Evolutionary conservation across 1,140 invertebrate genomes (phyloP).

Genomic region (Mactra quadrangularis): DNA sequence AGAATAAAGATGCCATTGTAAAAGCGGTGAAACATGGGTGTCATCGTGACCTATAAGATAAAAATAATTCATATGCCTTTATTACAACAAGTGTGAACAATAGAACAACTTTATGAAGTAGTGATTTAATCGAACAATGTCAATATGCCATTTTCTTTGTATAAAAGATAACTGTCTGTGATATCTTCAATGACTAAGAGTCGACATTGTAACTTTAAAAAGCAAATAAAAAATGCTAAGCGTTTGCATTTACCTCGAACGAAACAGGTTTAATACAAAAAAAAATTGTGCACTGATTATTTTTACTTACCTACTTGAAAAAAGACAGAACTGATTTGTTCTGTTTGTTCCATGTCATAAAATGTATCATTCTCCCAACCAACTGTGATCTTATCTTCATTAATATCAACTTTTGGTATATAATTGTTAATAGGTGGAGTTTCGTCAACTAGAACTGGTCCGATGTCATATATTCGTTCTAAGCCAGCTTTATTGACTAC

Average conservation of each 20-base stretch:
- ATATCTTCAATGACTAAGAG: too few relatives aligned
- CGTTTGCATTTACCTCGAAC: too few relatives aligned
- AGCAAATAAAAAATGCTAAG: too few relatives aligned
- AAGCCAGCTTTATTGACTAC: conserved; percentile 67
- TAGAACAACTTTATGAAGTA: too few relatives aligned
- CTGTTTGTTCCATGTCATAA: conserved; percentile 62
- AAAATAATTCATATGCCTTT: background rate
- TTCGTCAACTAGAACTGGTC: conserved; percentile 71
- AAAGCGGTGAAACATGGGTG: background rate
- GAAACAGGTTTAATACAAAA: too few relatives aligned
- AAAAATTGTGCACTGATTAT: too few relatives aligned
- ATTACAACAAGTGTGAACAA: background rate
- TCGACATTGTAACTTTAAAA: too few relatives aligned
- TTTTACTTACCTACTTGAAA: conserved; percentile 26
- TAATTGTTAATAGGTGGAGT: conserved; percentile 60
- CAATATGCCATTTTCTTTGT: too few relatives aligned
- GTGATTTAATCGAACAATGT: too few relatives aligned
- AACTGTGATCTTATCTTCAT: conserved; percentile 32
- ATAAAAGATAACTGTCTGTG: too few relatives aligned
- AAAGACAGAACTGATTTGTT: background rate
- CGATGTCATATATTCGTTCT: conserved; percentile 36
- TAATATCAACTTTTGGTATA: conserved; percentile 14
- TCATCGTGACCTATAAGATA: background rate
- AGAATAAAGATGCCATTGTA: conserved; percentile 2
- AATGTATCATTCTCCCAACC: conserved; percentile 62